Conservation (phyloP, 2,113 vertebrate species). For the Charadrius vociferus region DNA sequence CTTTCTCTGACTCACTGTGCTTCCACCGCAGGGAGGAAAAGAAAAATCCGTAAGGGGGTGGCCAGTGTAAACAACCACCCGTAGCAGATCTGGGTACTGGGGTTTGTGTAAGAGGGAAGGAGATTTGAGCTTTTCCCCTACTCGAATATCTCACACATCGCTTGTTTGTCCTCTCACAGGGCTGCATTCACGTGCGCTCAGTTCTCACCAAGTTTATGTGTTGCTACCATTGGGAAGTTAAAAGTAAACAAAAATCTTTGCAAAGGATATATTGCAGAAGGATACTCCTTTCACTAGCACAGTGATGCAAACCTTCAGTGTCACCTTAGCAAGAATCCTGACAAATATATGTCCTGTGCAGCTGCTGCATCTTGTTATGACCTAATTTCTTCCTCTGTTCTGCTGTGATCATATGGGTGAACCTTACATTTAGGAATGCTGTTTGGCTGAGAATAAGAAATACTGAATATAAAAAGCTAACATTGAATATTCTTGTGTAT, state of each 20-base stretch:
- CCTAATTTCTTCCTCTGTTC: neutral
- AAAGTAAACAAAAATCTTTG: neutral
- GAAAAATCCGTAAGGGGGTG: neutral
- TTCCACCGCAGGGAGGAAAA: neutral
- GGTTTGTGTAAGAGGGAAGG: neutral
- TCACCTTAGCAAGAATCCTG: neutral
- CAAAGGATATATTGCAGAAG: neutral
- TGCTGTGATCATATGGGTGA: neutral
- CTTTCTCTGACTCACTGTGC: neutral
- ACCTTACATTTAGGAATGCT: neutral
- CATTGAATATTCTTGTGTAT: neutral
- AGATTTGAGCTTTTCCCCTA: neutral
- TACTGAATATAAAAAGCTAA: neutral
- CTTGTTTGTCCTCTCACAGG: rapidly evolving
- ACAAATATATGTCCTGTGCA: neutral
- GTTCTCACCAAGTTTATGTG: neutral
- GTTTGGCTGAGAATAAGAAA: neutral
- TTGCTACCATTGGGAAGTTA: neutral
- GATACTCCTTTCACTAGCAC: neutral
- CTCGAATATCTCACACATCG: neutral
- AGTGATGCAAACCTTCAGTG: neutral
- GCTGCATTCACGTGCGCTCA: neutral
- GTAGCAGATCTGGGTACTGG: neutral
- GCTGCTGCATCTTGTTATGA: neutral
- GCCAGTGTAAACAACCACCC: neutral